Percentiles rank a stretch among this genome's conserved stretches.
phyloP scores from a whole-genome alignment of 2,888 invertebrate species.

The Celastrina argiolus region DNA sequence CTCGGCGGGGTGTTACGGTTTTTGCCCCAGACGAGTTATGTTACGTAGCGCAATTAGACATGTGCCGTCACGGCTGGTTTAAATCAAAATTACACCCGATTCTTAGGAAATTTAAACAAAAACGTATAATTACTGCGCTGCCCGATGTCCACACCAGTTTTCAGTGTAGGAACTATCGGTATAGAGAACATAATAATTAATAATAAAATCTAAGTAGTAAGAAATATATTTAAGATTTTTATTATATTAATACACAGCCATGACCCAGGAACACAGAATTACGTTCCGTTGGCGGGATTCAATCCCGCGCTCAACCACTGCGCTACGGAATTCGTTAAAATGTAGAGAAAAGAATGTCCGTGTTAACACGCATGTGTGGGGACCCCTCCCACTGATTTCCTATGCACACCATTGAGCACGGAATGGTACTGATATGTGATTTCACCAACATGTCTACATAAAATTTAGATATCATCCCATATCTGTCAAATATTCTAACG shows the following conservation, averaged over 20 bases:
- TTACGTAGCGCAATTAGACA: not conserved
- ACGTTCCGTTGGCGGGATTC: no score
- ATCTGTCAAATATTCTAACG: no score
- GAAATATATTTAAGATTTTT: no score
- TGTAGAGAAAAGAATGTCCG: not conserved
- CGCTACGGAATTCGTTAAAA: no score
- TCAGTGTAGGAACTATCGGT: not conserved
- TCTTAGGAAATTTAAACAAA: conserved; percentile 10
- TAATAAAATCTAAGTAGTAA: no score
- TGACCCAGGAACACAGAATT: no score
- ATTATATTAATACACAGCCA: no score
- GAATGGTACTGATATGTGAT: not conserved
- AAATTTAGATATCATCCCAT: no score
- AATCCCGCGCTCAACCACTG: no score
- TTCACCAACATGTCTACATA: not conserved
- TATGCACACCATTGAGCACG: not conserved
- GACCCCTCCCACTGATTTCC: not conserved
- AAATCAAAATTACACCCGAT: conserved; percentile 14
- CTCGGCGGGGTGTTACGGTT: not conserved
- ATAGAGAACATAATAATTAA: no score
- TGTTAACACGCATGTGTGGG: not conserved
- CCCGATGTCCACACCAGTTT: not conserved
- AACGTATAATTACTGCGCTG: conserved; percentile 13
- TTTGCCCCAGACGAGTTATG: not conserved
- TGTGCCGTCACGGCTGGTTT: not conserved